Conservation (phyloP, 2,888 invertebrate genomes). For the Dolomedes plantarius region DNA sequence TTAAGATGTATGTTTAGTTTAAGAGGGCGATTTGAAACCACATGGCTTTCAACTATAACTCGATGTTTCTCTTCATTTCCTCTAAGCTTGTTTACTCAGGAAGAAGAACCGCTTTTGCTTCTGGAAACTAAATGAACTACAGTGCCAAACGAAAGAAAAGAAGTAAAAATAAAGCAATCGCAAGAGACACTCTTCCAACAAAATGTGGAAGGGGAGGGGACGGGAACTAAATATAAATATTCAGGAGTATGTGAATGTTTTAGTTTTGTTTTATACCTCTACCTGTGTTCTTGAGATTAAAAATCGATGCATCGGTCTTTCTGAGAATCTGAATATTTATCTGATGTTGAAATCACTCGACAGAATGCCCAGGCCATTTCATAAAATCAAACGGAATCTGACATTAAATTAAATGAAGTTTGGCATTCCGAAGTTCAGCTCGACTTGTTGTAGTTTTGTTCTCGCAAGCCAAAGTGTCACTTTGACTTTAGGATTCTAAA, state of each 20-base stretch:
- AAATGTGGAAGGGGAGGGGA: not conserved
- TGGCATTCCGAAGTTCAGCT: not conserved
- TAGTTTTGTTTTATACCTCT: not conserved
- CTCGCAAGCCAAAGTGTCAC: not conserved
- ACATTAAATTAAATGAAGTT: not conserved
- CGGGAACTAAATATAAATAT: not conserved
- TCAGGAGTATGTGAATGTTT: not conserved
- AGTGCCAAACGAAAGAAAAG: not conserved
- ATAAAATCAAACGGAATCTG: not conserved
- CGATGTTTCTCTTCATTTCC: no score
- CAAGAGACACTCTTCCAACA: not conserved
- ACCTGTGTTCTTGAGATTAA: not conserved
- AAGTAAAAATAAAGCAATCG: not conserved
- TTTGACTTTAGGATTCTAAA: not conserved
- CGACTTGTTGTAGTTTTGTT: not conserved
- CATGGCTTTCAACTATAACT: no score
- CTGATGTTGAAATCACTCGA: not conserved
- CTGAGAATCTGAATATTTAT: not conserved
- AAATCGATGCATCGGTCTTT: not conserved
- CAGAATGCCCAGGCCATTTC: not conserved
- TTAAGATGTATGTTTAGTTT: no score
- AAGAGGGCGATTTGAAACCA: no score
- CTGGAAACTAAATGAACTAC: not conserved
- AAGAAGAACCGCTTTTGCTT: not conserved
- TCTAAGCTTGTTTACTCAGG: not conserved